Conservation (phyloP, 2,113 vertebrate genomes). For the Mugil cephalus region DNA sequence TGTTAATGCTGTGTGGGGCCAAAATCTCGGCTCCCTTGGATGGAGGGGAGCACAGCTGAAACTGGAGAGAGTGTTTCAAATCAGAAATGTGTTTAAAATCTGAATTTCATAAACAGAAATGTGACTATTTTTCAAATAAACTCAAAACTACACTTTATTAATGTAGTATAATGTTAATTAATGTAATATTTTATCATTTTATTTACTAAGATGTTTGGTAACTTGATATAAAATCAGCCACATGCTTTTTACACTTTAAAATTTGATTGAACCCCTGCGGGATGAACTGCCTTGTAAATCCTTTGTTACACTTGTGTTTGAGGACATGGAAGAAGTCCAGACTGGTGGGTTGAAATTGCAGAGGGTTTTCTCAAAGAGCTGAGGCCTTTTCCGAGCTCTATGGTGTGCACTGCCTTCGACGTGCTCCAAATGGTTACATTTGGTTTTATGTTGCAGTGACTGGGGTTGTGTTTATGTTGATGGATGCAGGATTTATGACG, state of each 20-base stretch:
- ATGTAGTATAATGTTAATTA: conserved; percentile 48
- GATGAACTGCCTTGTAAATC: conserved; percentile 25
- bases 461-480: background rate
- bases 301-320: conserved; percentile 17
- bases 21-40: background rate
- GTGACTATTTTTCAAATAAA: conserved; percentile 63
- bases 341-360: conserved; percentile 6
- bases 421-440: background rate
- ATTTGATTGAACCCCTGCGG: conserved; percentile 28
- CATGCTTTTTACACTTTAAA: conserved; percentile 26
- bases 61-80: conserved; percentile 8
- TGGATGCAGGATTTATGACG: background rate
- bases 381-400: conserved; percentile 1
- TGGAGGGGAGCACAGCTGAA: background rate
- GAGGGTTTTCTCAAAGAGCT: conserved; percentile 1
- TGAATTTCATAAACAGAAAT: conserved; percentile 38
- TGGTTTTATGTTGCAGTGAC: conserved; percentile 6
- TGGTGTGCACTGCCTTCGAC: background rate
- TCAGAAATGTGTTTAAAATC: conserved; percentile 20
- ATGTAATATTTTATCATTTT: conserved; percentile 41
- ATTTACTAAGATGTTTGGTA: conserved; percentile 2
- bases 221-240: conserved; percentile 15
- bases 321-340: conserved; percentile 2
- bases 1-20: conserved; percentile 6
- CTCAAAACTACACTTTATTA: conserved; percentile 44